Evolutionary conservation across 2,113 vertebrate genomes (phyloP).

Genomic region (Empidonax alnorum): DNA sequence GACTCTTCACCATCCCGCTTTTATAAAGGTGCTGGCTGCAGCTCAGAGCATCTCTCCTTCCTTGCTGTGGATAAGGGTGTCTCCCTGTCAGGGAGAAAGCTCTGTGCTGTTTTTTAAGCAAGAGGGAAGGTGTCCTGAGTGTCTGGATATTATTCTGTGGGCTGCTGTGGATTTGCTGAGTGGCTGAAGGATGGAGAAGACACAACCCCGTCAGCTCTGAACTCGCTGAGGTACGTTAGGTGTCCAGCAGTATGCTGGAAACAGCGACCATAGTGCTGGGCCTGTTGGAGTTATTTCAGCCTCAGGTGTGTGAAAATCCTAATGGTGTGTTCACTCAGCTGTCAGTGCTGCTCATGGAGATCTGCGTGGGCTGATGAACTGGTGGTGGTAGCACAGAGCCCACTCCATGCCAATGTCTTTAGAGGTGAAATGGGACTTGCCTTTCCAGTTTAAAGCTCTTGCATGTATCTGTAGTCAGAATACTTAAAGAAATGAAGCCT

Average conservation of each 20-base stretch:
- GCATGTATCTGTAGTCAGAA: background rate
- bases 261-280: accelerated
- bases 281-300: background rate
- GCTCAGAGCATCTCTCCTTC: background rate
- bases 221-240: background rate
- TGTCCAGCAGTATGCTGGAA: background rate
- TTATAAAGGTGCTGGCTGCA: background rate
- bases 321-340: background rate
- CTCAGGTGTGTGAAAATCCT: background rate
- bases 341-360: background rate
- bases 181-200: background rate
- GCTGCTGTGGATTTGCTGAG: background rate
- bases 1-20: background rate
- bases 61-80: background rate
- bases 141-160: background rate
- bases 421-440: background rate
- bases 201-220: background rate
- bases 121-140: background rate
- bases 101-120: background rate
- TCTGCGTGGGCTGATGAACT: background rate
- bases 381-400: background rate
- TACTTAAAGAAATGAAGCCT: background rate
- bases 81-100: background rate
- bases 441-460: background rate
- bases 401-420: accelerated